Evolutionary conservation across 92 coral and sea anemone species (phyloP).

Genomic region (Umimayanthus chanpuru): DNA sequence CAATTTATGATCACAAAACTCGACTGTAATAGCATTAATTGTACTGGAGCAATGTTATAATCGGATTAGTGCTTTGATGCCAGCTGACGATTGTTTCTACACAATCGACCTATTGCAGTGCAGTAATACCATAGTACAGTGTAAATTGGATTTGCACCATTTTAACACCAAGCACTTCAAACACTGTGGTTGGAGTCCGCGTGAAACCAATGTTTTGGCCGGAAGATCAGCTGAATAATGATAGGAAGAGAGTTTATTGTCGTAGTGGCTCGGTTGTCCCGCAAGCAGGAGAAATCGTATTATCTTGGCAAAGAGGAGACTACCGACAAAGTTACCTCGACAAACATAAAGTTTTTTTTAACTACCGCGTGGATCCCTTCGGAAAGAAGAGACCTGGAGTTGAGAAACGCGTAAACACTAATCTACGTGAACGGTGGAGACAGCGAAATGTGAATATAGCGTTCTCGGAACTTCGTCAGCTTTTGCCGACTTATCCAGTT

Average conservation of each 20-base stretch:
- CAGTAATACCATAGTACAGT: neutral
- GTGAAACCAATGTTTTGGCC: neutral
- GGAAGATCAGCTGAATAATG: neutral
- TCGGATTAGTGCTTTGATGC: conserved; percentile 24
- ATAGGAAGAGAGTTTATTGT: neutral
- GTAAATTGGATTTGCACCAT: conserved; percentile 30
- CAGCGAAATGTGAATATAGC: conserved; percentile 58
- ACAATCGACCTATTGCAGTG: conserved; percentile 2
- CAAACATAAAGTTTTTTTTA: neutral
- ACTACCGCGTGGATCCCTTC: neutral
- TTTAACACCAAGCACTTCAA: conserved; percentile 22
- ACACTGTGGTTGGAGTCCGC: neutral
- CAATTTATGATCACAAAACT: conserved; percentile 29
- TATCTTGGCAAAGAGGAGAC: conserved; percentile 33
- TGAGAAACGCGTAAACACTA: conserved; percentile 29
- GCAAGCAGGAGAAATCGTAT: neutral
- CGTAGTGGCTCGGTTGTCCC: neutral
- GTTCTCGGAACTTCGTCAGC: conserved; percentile 49
- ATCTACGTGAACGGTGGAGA: conserved; percentile 53
- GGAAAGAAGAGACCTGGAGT: neutral
- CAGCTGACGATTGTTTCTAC: neutral
- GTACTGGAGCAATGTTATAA: conserved; percentile 8
- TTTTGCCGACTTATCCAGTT: conserved; percentile 55
- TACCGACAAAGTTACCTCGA: neutral
- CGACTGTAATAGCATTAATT: conserved; percentile 26